Evolutionary conservation across 1,140 invertebrate genomes (phyloP).

Genomic region (Brachionus plicatilis): DNA sequence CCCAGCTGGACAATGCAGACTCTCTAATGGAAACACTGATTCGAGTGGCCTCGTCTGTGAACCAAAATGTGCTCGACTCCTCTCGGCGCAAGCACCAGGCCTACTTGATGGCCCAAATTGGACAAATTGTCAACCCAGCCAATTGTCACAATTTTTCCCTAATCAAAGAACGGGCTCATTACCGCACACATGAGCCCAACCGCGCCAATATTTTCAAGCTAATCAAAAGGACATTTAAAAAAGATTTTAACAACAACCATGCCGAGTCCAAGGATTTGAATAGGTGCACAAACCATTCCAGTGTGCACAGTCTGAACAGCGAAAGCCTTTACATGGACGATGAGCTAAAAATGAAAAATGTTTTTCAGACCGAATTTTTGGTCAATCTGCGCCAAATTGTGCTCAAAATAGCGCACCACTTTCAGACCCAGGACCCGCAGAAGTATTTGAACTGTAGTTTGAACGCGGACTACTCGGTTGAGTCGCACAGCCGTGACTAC

Average conservation of each 20-base stretch:
- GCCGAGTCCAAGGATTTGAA: background rate
- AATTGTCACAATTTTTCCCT: constrained; percentile 74
- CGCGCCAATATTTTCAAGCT: background rate
- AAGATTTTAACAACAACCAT: background rate
- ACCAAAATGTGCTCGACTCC: constrained; percentile 65
- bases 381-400: constrained; percentile 95
- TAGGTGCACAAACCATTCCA: background rate
- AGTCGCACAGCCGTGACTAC: constrained; percentile 86
- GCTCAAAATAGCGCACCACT: constrained; percentile 75
- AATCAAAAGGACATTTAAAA: background rate
- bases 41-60: constrained; percentile 21
- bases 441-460: constrained; percentile 61
- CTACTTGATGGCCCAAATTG: constrained; percentile 92
- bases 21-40: constrained; percentile 63
- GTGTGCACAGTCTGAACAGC: background rate
- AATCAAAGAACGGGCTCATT: constrained; percentile 63
- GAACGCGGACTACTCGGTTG: constrained; percentile 86
- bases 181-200: constrained; percentile 25
- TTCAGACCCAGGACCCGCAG: constrained; percentile 73
- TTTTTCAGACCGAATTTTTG: constrained; percentile 84
- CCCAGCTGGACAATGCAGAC: constrained; percentile 83
- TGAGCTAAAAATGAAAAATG: constrained; percentile 68
- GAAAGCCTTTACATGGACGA: background rate
- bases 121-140: constrained; percentile 81
- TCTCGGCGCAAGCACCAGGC: constrained; percentile 83